Evolutionary conservation across 2,113 vertebrate genomes (phyloP).

Genomic region (Scopus umbretta): DNA sequence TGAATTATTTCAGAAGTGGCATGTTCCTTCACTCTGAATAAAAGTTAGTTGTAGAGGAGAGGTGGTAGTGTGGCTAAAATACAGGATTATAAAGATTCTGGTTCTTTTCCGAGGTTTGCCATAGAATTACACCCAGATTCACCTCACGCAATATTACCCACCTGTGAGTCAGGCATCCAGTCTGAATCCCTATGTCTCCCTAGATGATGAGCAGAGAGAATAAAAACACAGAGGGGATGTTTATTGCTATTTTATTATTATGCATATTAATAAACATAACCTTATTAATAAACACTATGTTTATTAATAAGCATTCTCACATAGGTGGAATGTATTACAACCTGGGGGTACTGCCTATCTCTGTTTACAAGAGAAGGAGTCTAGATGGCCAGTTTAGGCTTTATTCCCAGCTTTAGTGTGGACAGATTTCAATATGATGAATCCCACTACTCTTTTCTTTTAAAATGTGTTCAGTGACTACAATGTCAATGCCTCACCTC

Average conservation of each 20-base stretch:
- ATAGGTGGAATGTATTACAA: rapidly evolving
- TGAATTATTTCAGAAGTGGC: background rate
- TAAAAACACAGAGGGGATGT: background rate
- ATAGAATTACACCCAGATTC: background rate
- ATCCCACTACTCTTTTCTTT: background rate
- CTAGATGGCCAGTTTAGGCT: background rate
- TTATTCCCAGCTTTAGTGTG: background rate
- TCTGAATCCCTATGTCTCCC: background rate
- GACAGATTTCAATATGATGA: background rate
- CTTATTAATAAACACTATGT: background rate
- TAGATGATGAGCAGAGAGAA: background rate
- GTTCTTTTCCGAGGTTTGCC: background rate
- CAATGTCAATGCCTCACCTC: background rate
- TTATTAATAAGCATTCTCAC: background rate
- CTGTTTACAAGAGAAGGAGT: background rate
- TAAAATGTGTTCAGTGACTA: background rate
- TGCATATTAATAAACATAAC: background rate
- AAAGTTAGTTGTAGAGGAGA: background rate
- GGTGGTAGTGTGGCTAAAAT: background rate
- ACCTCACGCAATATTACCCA: background rate
- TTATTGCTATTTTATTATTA: background rate
- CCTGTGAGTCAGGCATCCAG: background rate
- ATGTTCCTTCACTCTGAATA: background rate
- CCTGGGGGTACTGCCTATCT: rapidly evolving
- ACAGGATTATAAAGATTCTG: background rate